Evolutionary conservation across 2,797 vertebrate genomes (phyloP).

Genomic region (Rachycentron canadum): DNA sequence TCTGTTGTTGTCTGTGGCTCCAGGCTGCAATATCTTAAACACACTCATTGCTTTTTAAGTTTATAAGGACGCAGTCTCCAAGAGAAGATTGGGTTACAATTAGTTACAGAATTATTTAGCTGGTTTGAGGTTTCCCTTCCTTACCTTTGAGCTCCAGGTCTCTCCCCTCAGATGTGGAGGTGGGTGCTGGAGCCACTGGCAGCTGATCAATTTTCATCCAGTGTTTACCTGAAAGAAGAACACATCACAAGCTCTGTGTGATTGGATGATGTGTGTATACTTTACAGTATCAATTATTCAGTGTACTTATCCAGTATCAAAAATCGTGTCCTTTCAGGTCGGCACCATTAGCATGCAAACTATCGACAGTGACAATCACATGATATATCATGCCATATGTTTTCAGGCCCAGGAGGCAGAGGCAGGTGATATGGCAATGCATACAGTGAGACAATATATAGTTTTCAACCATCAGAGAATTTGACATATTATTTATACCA

Average conservation of each 20-base stretch:
- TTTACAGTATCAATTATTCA: background rate
- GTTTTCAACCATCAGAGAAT: too few species aligned
- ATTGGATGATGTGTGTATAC: background rate
- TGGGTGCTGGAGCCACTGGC: constrained; percentile 70
- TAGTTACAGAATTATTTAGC: background rate
- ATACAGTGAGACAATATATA: too few species aligned
- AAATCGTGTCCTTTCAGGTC: background rate
- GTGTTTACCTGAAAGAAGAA: constrained; percentile 77
- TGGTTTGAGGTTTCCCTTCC: background rate
- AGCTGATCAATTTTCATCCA: constrained; percentile 77
- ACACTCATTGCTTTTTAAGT: background rate
- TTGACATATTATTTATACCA: too few species aligned
- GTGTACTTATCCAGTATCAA: too few species aligned
- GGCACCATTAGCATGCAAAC: background rate
- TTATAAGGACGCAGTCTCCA: background rate
- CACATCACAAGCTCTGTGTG: background rate
- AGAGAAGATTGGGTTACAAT: background rate
- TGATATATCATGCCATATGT: background rate
- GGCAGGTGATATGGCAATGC: too few species aligned
- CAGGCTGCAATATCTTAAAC: constrained; percentile 40
- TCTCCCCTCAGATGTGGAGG: constrained; percentile 75
- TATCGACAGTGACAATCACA: background rate
- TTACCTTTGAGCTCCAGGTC: constrained; percentile 84
- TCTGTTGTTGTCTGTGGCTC: constrained; percentile 28
- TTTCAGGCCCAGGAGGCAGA: too few species aligned